phyloP scores from a whole-genome alignment of 2,113 vertebrate species.

The Pollachius pollachius region DNA sequence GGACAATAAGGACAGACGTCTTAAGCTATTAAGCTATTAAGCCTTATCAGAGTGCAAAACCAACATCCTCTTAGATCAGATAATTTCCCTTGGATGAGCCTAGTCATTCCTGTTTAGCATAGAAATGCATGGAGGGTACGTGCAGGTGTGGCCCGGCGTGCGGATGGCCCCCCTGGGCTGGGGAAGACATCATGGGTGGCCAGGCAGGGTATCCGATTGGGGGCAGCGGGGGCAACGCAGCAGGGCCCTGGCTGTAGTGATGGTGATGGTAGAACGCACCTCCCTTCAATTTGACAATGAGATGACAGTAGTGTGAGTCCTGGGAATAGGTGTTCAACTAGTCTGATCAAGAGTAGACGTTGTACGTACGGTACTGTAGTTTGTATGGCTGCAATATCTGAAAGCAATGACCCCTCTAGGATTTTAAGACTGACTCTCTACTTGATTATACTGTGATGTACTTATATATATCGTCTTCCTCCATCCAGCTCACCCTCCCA shows the following conservation, averaged over 20 bases:
- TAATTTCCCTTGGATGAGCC: no score
- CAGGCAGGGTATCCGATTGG: constrained; percentile 55
- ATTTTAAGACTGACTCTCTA: no score
- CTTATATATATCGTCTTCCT: no score
- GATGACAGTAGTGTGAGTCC: constrained; percentile 51
- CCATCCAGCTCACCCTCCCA: no score
- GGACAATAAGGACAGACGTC: no score
- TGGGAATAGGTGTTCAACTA: constrained; percentile 23
- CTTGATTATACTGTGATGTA: no score
- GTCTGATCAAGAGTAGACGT: background rate
- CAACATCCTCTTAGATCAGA: no score
- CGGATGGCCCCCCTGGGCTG: constrained; percentile 9
- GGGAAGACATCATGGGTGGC: constrained; percentile 48
- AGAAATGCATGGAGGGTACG: constrained; percentile 14
- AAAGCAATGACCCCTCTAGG: no score
- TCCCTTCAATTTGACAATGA: constrained; percentile 48
- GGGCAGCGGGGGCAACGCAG: constrained; percentile 34
- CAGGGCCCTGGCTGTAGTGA: constrained; percentile 65
- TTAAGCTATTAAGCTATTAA: no score
- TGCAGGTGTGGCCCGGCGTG: constrained; percentile 22
- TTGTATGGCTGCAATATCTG: background rate
- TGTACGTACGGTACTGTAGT: background rate
- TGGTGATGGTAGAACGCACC: constrained; percentile 80
- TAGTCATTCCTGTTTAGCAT: no score
- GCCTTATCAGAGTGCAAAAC: no score